A percentile compares a stretch with the other conserved stretches of the same genome.
Evolutionary conservation across 2,888 invertebrate species (phyloP).

Genomic region (Drosophila nigricruria): DNA sequence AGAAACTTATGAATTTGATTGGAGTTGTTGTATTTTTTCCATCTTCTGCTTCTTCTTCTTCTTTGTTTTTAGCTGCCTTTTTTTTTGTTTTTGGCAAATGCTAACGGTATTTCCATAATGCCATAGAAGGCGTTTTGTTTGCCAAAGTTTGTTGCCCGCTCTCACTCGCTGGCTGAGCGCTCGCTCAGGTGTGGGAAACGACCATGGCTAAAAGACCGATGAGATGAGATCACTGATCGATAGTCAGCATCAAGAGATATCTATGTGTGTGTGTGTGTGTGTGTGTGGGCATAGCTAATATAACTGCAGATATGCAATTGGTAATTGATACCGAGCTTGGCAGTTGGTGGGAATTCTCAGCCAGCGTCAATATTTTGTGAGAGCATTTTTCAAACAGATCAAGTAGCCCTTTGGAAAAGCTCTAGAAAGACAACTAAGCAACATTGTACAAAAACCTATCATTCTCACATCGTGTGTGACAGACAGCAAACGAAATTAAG

Average conservation of each 20-base stretch:
- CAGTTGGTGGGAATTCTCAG: constrained; percentile 26
- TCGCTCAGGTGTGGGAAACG: constrained; percentile 51
- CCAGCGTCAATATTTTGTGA: neutral
- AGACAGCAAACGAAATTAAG: no score
- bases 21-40: constrained; percentile 5
- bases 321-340: constrained; percentile 23
- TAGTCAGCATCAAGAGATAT: constrained; percentile 9
- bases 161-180: constrained; percentile 9
- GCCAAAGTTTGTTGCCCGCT: constrained; percentile 58
- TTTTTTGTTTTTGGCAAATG: constrained; percentile 17
- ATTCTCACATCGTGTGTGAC: neutral
- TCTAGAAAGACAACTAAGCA: neutral
- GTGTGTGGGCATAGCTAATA: constrained; percentile 19
- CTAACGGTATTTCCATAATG: constrained; percentile 74
- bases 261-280: neutral
- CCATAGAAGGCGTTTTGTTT: constrained; percentile 58
- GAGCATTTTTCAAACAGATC: constrained; percentile 20
- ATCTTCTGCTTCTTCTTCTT: neutral
- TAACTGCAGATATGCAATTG: constrained; percentile 31
- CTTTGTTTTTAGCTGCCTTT: neutral
- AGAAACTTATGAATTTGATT: constrained; percentile 54
- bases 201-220: constrained; percentile 53
- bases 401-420: neutral
- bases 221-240: constrained; percentile 63
- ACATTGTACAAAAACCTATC: neutral